Percentiles rank a stretch among this genome's conserved stretches.
Evolutionary conservation across 2,888 invertebrate species (phyloP).

Genomic region (Agapetus fuscipes): DNA sequence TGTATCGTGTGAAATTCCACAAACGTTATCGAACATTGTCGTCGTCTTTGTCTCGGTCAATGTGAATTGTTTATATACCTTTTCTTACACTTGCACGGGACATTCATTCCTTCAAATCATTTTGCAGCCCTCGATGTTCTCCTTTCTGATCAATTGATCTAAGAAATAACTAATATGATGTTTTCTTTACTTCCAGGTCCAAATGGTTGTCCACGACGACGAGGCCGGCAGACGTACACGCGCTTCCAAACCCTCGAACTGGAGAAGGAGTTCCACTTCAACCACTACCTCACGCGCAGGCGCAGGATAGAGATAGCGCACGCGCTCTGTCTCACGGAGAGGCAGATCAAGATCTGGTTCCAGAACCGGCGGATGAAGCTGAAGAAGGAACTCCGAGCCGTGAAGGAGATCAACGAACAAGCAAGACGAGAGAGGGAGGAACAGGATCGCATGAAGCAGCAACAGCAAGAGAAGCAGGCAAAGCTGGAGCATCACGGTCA

Average conservation of each 20-base stretch:
- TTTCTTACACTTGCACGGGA: no score
- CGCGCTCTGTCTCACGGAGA: conserved; percentile 88
- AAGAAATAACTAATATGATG: no score
- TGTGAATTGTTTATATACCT: no score
- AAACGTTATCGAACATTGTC: no score
- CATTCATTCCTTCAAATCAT: no score
- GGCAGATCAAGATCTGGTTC: conserved; percentile 97
- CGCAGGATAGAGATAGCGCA: conserved; percentile 96
- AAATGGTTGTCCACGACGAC: conserved; percentile 87
- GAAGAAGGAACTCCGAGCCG: conserved; percentile 90
- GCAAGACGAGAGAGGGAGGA: conserved; percentile 84
- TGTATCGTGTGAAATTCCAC: no score
- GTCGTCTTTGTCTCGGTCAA: no score
- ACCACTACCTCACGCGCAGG: conserved; percentile 92
- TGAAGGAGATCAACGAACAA: conserved; percentile 92
- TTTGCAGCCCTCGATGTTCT: no score
- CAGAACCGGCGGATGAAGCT: conserved; percentile 95
- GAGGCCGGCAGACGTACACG: conserved; percentile 96
- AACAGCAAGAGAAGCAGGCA: conserved; percentile 80
- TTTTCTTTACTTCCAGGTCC: conserved; percentile 63
- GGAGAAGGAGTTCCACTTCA: conserved; percentile 98
- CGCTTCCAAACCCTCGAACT: conserved; percentile 96
- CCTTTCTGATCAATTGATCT: no score
- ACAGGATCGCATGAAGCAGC: conserved; percentile 84
- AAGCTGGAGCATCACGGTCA: conserved; percentile 61